Evolutionary conservation across 1,140 invertebrate genomes (phyloP), one percentile per base, ranked within the genome.

Genomic region (Papilio aristodemus): DNA sequence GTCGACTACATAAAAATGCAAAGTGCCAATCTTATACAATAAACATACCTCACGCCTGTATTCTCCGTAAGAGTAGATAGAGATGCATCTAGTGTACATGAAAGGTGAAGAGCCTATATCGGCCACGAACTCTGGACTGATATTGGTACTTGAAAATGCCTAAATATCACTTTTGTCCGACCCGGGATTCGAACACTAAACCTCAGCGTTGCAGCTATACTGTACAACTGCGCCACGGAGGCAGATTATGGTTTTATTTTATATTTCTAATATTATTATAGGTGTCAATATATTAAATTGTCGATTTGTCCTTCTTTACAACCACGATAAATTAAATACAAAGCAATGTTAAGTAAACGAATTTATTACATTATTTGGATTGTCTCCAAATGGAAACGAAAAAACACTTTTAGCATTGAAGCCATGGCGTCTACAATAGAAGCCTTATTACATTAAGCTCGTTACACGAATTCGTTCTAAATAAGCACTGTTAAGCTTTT

Each of bases 291-390:
- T n/a, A 11, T n/a, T n/a, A 10, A n/a, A 41, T 41, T n/a, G 38
- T 9, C 3, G 38, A 32, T n/a, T n/a, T 41, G 39, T 41, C 39
- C 39, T 41, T 41, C 27, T 59, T 36, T 58, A 32, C 22, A 14
- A 14, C 14, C 13, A 7, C 27, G 25, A 59, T 59, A 59, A 59
- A 59, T 54, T 54, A 59, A 59, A 59, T 14, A 36, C n/a, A 27
- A 32, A 36, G 32, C n/a, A 39, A 38, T 38, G 4, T 36, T 37
- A 37, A 62, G 59, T 37, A 62, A 62, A 19, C n/a, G 17, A 62
- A 62, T 62, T 62, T 38, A 62, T 62, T 62, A 62, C 36, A 39
- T 62, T 38, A 38, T 62, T 62, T 62, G 59, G 59, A 38, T 38
- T 62, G 59, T 38, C 14, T 62, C 59, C 59, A 62, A 62, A 62